phyloP scores from a whole-genome alignment of 2,888 invertebrate species.

The Netelia inedita region DNA sequence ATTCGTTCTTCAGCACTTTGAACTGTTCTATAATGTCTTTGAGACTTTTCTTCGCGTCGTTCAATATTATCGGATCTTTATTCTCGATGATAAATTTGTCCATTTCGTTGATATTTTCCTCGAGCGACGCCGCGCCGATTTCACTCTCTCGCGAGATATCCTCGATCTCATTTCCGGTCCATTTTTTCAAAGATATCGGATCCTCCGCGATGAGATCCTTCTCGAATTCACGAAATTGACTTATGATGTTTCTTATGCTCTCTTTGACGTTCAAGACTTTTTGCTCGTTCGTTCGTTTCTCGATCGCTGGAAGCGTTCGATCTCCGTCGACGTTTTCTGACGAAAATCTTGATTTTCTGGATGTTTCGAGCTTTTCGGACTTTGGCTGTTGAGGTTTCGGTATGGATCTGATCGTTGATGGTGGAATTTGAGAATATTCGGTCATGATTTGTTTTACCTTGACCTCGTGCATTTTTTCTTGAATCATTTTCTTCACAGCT shows the following conservation, averaged over 20 bases:
- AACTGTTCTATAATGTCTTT: constrained; percentile 82
- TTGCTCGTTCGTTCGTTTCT: constrained; percentile 63
- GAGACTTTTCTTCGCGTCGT: constrained; percentile 80
- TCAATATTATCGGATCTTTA: constrained; percentile 67
- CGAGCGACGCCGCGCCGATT: constrained; percentile 60
- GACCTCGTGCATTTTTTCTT: constrained; percentile 68
- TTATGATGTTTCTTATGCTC: constrained; percentile 82
- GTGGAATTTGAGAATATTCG: constrained; percentile 40
- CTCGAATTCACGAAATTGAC: constrained; percentile 83
- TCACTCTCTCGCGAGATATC: constrained; percentile 58
- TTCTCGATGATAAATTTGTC: constrained; percentile 69
- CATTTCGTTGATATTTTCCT: constrained; percentile 66
- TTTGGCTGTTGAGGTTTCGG: constrained; percentile 69
- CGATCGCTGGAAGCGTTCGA: constrained; percentile 61
- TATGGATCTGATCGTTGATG: constrained; percentile 56
- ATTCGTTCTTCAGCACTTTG: constrained; percentile 79
- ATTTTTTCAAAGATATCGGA: constrained; percentile 66
- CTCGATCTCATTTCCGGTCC: constrained; percentile 67
- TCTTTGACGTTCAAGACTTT: constrained; percentile 78
- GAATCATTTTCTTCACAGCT: constrained; percentile 62
- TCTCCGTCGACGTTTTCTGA: constrained; percentile 44
- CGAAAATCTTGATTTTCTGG: constrained; percentile 61
- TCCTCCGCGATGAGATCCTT: constrained; percentile 79
- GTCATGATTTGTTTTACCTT: constrained; percentile 43
- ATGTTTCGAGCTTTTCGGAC: constrained; percentile 72